Conservation (phyloP, 2,888 invertebrate genomes). For the Lochmaea capreae region DNA sequence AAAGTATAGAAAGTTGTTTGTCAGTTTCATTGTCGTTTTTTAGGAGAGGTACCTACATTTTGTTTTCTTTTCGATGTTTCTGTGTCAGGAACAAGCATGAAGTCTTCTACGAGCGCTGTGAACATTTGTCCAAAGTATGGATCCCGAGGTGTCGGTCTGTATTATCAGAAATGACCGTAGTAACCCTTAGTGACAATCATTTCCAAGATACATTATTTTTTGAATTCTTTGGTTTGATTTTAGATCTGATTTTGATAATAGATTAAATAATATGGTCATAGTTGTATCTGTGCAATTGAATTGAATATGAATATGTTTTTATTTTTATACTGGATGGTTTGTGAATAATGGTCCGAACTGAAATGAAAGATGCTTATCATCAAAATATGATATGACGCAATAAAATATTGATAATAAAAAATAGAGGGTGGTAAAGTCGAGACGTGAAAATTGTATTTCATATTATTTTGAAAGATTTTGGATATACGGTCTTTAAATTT, state of each 20-base stretch:
- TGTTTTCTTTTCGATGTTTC: conserved; percentile 46
- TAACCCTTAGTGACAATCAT: conserved; percentile 26
- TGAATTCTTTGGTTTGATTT: conserved; percentile 34
- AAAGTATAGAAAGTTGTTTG: conserved; percentile 8
- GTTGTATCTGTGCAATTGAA: neutral
- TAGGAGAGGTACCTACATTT: conserved; percentile 23
- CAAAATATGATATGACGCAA: no score
- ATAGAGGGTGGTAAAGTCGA: no score
- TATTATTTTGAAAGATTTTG: no score
- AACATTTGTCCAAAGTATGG: conserved; percentile 75
- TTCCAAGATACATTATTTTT: conserved; percentile 29
- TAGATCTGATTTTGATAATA: conserved; percentile 19
- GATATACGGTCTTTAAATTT: no score
- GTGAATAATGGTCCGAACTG: no score
- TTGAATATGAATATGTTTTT: neutral
- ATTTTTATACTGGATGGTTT: no score
- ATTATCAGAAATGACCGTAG: conserved; percentile 52
- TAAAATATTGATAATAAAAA: no score
- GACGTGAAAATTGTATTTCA: no score
- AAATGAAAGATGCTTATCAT: no score
- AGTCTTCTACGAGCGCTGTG: conserved; percentile 76
- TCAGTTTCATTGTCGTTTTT: conserved; percentile 12
- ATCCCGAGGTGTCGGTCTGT: conserved; percentile 72
- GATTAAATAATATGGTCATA: neutral
- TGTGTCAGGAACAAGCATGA: conserved; percentile 70